These are phyloP conservation scores for Trilocha varians DNA, from an alignment of 2,888 invertebrate genomes.

Conservation along the genomic window DNA sequence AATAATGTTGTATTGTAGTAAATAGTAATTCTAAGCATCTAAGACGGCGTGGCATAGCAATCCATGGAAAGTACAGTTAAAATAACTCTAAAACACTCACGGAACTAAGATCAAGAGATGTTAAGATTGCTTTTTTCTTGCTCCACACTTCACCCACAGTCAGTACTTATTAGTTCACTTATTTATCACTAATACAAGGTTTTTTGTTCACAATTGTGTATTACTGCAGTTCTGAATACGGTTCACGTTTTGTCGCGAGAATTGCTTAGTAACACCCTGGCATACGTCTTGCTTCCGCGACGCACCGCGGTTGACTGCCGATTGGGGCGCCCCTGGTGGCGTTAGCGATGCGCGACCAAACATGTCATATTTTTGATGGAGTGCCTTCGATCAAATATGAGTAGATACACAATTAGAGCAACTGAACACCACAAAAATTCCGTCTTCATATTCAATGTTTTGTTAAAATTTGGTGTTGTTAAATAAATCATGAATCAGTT, in stretches of 20 bases:
- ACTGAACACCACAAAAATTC: no score
- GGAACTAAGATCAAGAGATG: slow-evolving; percentile 37
- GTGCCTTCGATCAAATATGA: slow-evolving; percentile 1
- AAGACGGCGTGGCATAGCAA: slow-evolving; percentile 37
- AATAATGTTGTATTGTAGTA: slow-evolving; percentile 3
- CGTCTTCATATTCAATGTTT: no score
- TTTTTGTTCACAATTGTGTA: slow-evolving; percentile 32
- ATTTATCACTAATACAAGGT: slow-evolving; percentile 30
- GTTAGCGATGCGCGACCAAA: slow-evolving; percentile 5
- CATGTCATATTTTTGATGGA: slow-evolving; percentile 1
- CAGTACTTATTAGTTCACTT: slow-evolving; percentile 41
- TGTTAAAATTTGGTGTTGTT: no score
- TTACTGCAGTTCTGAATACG: slow-evolving; percentile 40
- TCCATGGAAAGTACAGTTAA: slow-evolving; percentile 63
- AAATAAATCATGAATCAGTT: no score
- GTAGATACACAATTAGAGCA: no score
- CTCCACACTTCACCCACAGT: slow-evolving; percentile 34
- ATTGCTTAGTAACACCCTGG: slow-evolving; percentile 5
- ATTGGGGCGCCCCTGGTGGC: slow-evolving; percentile 12
- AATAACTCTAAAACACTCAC: slow-evolving; percentile 60
- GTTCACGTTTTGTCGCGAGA: slow-evolving; percentile 19
- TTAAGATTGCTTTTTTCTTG: slow-evolving; percentile 30
- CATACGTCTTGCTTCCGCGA: slow-evolving; percentile 24
- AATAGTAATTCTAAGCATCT: slow-evolving; percentile 33
- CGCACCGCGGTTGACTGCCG: slow-evolving; percentile 49